A percentile compares a stretch with the other conserved stretches of the same genome.
phyloP scores from a whole-genome alignment of 1,140 invertebrate species.

The Drosophila ogumai region DNA sequence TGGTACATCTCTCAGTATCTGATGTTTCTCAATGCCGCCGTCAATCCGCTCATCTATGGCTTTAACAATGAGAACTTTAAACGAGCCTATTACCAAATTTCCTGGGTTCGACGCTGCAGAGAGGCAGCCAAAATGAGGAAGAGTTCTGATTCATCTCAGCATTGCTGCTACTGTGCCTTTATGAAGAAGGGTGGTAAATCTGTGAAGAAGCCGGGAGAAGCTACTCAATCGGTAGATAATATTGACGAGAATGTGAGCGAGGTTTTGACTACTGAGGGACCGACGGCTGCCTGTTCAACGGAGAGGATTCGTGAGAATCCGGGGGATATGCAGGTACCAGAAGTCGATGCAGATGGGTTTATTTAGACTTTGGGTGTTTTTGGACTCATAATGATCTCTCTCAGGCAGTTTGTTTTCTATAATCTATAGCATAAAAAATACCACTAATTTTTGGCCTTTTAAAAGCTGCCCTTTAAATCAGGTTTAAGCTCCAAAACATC shows the following conservation, averaged over 20 bases:
- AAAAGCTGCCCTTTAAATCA: background rate
- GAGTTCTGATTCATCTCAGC: background rate
- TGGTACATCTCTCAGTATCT: constrained; percentile 89
- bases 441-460: background rate
- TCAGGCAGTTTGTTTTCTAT: background rate
- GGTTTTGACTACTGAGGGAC: constrained; percentile 9
- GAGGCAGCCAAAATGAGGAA: constrained; percentile 5
- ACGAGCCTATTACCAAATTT: constrained; percentile 86
- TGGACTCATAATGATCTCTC: background rate
- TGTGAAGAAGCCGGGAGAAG: background rate
- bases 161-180: constrained; percentile 66
- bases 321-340: background rate
- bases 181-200: constrained; percentile 33
- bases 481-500: background rate
- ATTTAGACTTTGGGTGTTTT: constrained; percentile 32
- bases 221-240: background rate
- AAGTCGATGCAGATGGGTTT: constrained; percentile 57
- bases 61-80: constrained; percentile 89
- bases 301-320: constrained; percentile 10
- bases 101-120: constrained; percentile 48
- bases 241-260: background rate
- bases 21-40: constrained; percentile 89
- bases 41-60: constrained; percentile 91
- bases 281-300: constrained; percentile 11
- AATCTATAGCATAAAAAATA: background rate